Evolutionary conservation across 2,888 invertebrate genomes (phyloP), one percentile per base, ranked within the genome.

Genomic region (Drosophila mettleri): DNA sequence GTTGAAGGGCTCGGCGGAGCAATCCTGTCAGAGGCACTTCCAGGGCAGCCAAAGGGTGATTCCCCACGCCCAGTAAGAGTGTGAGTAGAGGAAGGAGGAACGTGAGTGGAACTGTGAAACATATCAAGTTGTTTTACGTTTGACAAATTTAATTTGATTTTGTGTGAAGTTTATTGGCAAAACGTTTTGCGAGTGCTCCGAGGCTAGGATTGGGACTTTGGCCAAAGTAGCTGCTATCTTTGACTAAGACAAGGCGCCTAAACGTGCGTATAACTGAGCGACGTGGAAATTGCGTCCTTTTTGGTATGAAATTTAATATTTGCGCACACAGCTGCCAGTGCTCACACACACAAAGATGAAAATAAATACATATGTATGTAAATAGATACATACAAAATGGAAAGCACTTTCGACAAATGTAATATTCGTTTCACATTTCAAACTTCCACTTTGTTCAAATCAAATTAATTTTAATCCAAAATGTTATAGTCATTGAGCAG

Each of bases 61-160:
- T 16, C 24, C 27, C 18, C 34, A 38, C 45, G 18, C n/a, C 43
- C 14, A 9, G 8, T 27, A 9, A 5, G 8, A 9, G 1, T 8
- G n/a, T 10, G 24, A 9, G 36, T n/a, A 10, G 24, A 10, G 33
- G 18, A 48, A 1, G 18, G 5, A 9, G 24, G 4, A 31, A 14
- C n/a, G 18, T 34, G 22, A 48, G 16, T 24, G 45, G 29, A 48
- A 36, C 45, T 49, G 60, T 57, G 62, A 65, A 75, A 74, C 87
- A 84, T 83, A 83, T 83, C 87, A 83, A 85, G 80, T 85, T 80
- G 82, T 75, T 84, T 82, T 80, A 80, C 80, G 74, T 85, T 88
- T 85, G 88, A 86, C 86, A 85, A 86, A 85, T 86, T 86, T 86
- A 88, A 85, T 85, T 85, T 85, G 88, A 85, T 85, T 85, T 85